These are phyloP conservation scores for Ailurus styani DNA, from an alignment of 2,113 vertebrate genomes.

Conservation along the genomic window DNA sequence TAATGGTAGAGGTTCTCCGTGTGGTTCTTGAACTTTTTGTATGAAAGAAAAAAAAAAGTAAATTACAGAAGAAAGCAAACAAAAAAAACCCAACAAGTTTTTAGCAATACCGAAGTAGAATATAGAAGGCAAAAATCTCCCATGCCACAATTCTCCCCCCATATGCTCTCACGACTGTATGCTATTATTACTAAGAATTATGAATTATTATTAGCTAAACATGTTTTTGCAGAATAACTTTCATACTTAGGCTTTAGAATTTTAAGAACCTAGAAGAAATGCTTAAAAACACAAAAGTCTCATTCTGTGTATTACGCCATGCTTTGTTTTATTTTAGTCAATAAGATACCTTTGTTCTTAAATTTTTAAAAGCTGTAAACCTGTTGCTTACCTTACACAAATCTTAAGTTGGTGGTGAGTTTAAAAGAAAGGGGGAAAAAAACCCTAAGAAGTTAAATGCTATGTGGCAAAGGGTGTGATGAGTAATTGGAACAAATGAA, in stretches of 20 bases:
- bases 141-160: neutral
- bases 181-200: neutral
- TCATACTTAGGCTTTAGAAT: neutral
- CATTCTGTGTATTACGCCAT: neutral
- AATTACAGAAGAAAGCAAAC: neutral
- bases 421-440: neutral
- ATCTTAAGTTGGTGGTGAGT: neutral
- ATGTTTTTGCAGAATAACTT: neutral
- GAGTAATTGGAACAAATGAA: conserved; percentile 32
- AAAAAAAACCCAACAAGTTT: neutral
- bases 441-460: neutral
- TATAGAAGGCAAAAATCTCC: neutral
- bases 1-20: neutral
- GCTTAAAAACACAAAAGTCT: neutral
- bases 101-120: neutral
- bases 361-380: conserved; percentile 21
- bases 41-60: neutral
- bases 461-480: neutral
- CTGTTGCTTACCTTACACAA: neutral
- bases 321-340: neutral
- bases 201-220: neutral
- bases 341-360: neutral
- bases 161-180: neutral
- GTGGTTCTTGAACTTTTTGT: neutral
- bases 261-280: neutral